Conservation (phyloP, 1,140 invertebrate genomes). For the Lepidostoma basale region DNA sequence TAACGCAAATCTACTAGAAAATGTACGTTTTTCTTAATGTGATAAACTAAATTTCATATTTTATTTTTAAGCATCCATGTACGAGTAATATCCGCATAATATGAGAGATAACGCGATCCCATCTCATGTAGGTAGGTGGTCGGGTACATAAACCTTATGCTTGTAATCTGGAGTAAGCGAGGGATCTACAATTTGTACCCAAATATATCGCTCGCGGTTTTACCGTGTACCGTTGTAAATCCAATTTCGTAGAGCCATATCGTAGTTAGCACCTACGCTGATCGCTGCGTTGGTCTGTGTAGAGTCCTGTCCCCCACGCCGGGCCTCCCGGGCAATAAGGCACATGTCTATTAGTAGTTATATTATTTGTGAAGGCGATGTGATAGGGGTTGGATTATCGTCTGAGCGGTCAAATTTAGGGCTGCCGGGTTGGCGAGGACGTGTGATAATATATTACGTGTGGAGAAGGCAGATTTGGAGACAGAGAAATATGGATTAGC, state of each 20-base stretch:
- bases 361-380: neutral
- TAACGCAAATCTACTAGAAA: no score
- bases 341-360: conserved; percentile 17
- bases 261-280: conserved; percentile 16
- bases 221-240: conserved; percentile 22
- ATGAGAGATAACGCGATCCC: no score
- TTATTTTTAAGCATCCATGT: no score
- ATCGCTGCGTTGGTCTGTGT: neutral
- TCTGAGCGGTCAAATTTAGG: conserved; percentile 7
- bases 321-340: neutral
- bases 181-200: conserved; percentile 17
- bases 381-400: conserved; percentile 14
- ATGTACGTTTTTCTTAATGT: no score
- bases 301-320: neutral
- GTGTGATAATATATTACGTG: conserved; percentile 22
- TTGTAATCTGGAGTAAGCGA: neutral
- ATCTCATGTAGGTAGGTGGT: conserved; percentile 13
- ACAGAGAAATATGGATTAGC: conserved; percentile 3
- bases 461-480: conserved; percentile 7
- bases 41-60: no score
- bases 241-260: conserved; percentile 19
- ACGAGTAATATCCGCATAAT: no score
- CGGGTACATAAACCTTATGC: neutral
- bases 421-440: conserved; percentile 11
- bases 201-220: conserved; percentile 30